phyloP scores from a whole-genome alignment of 2,888 invertebrate species.

The Pterostichus madidus region DNA sequence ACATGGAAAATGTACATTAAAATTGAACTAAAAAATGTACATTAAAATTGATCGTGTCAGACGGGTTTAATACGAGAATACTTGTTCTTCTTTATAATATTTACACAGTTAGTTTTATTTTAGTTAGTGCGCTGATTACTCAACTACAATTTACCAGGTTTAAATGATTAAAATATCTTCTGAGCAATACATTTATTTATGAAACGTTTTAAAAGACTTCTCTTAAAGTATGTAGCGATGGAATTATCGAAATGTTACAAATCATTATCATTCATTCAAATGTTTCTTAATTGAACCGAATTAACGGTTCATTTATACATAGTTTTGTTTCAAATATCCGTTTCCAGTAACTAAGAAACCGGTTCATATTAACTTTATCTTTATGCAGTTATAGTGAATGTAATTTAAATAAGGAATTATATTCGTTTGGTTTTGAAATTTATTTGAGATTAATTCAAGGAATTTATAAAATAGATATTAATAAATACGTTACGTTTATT shows the following conservation, averaged over 20 bases:
- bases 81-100: too few relatives aligned
- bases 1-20: too few relatives aligned
- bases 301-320: neutral
- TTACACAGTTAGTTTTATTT: too few relatives aligned
- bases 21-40: too few relatives aligned
- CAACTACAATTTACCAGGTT: too few relatives aligned
- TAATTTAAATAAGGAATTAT: conserved; percentile 9
- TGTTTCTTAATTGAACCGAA: neutral
- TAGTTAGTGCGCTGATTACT: too few relatives aligned
- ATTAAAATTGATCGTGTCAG: too few relatives aligned
- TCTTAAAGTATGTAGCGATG: too few relatives aligned
- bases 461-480: neutral
- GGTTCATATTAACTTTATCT: neutral
- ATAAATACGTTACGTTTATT: neutral
- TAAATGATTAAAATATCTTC: too few relatives aligned
- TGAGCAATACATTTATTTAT: neutral
- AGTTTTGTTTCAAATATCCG: neutral
- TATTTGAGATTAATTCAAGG: conserved; percentile 7
- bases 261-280: neutral
- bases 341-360: neutral
- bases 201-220: neutral
- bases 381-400: conserved; percentile 5
- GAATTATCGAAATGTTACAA: neutral
- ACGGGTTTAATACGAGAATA: too few relatives aligned
- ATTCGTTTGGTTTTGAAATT: neutral